Percentiles rank a stretch among this genome's conserved stretches.
phyloP scores from a whole-genome alignment of 2,888 invertebrate species.

The Carterocephalus palaemon region DNA sequence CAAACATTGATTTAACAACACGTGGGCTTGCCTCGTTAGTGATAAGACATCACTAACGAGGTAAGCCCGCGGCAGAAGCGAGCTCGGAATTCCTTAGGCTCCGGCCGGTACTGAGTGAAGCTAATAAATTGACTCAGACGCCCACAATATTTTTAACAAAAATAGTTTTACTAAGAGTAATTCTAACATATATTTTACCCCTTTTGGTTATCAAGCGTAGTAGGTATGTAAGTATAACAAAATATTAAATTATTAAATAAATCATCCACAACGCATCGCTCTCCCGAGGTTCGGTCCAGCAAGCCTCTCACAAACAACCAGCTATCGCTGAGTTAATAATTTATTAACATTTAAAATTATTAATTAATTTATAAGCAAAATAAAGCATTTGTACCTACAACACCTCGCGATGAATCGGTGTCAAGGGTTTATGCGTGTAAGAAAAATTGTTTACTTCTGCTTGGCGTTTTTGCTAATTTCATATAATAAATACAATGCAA shows the following conservation, averaged over 20 bases:
- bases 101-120: constrained; percentile 21
- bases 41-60: constrained; percentile 9
- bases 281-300: background rate
- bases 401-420: no score
- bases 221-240: constrained; percentile 17
- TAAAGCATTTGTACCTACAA: no score
- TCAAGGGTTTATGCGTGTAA: no score
- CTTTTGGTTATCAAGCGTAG: constrained; percentile 19
- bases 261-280: constrained; percentile 8
- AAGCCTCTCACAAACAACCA: no score
- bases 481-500: no score
- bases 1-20: constrained; percentile 11
- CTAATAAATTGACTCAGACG: constrained; percentile 14
- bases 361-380: no score
- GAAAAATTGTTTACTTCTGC: no score
- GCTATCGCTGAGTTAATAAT: no score
- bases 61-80: background rate
- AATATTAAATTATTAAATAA: constrained; percentile 19
- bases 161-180: constrained; percentile 18
- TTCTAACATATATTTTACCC: constrained; percentile 20
- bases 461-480: no score
- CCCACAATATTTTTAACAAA: constrained; percentile 24
- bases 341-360: no score
- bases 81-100: background rate
- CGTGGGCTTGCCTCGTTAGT: no score